A percentile compares a stretch with the other conserved stretches of the same genome.
Conservation (phyloP, 2,888 invertebrate species). For the Xestobium rufovillosum region DNA sequence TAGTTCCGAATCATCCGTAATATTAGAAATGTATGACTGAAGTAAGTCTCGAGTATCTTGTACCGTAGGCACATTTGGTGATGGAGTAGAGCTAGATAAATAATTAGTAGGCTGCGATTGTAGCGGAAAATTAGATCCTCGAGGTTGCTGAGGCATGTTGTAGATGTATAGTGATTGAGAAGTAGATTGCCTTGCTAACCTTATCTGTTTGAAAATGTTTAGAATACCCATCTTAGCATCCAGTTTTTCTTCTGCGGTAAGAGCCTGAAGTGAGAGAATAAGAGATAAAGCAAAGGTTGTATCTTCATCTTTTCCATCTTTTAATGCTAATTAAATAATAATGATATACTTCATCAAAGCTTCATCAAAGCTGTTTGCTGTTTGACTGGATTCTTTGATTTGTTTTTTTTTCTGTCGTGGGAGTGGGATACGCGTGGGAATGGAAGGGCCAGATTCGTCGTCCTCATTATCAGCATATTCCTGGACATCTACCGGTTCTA, state of each 20-base stretch:
- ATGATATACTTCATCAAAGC: conserved; percentile 16
- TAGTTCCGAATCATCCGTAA: conserved; percentile 13
- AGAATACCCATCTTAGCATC: conserved; percentile 16
- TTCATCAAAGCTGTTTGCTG: conserved; percentile 15
- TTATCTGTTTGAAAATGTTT: conserved; percentile 17
- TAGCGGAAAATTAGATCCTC: too few species aligned
- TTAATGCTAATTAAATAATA: too few species aligned
- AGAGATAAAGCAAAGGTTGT: conserved; percentile 16
- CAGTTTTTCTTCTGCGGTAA: conserved; percentile 15
- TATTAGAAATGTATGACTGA: conserved; percentile 11
- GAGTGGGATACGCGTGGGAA: conserved; percentile 13
- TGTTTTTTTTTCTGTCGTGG: conserved; percentile 28
- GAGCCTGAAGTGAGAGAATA: conserved; percentile 13
- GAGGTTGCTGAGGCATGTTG: conserved; percentile 12
- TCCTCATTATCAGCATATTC: conserved; percentile 14
- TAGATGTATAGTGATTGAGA: conserved; percentile 7
- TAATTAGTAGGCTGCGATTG: too few species aligned
- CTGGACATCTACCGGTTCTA: conserved; percentile 12
- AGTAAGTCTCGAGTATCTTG: conserved; percentile 10
- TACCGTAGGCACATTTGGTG: too few species aligned
- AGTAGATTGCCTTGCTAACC: conserved; percentile 12
- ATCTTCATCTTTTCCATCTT: conserved; percentile 15
- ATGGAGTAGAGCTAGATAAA: too few species aligned
- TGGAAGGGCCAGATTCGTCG: conserved; percentile 17
- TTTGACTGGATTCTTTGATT: conserved; percentile 12